These are phyloP conservation scores for Fratercula arctica DNA, from an alignment of 2,797 vertebrate genomes.

Conservation along the genomic window DNA sequence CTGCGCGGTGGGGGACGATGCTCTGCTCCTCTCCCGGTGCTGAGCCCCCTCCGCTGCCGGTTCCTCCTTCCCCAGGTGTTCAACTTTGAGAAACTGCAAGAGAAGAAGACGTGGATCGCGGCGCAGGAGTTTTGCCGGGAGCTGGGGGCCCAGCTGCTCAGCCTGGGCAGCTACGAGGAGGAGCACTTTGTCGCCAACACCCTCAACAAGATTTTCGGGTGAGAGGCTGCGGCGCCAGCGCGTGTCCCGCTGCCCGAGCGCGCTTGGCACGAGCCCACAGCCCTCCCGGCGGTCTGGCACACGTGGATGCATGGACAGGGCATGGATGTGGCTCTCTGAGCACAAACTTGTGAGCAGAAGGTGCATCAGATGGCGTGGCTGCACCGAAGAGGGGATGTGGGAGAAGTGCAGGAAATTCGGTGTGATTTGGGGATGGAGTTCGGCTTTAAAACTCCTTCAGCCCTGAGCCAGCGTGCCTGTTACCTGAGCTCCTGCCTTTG, in stretches of 20 bases:
- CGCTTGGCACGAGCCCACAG: fast-evolving
- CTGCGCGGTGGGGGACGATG: fast-evolving
- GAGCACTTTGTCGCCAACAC: slow-evolving; percentile 87
- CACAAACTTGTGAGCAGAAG: background rate
- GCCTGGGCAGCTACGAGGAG: slow-evolving; percentile 86
- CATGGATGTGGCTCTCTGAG: background rate
- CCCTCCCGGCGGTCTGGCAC: background rate
- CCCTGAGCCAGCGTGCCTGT: fast-evolving
- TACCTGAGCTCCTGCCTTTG: background rate
- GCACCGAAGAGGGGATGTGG: fast-evolving
- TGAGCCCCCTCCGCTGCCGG: background rate
- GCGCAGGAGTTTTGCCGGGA: slow-evolving; percentile 87
- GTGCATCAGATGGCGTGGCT: background rate
- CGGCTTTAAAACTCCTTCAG: background rate
- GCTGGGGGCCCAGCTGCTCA: slow-evolving; percentile 90
- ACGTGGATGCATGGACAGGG: background rate
- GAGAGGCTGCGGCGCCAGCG: background rate
- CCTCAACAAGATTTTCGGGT: slow-evolving; percentile 94
- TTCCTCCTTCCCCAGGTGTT: slow-evolving; percentile 81
- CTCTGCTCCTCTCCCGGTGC: background rate
- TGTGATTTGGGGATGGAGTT: background rate
- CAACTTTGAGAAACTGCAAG: slow-evolving; percentile 81
- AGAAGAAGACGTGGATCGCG: slow-evolving; percentile 88
- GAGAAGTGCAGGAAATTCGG: background rate
- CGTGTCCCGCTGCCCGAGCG: fast-evolving